Evolutionary conservation across 1,140 invertebrate genomes (phyloP).

Genomic region (Drosophila sp.): DNA sequence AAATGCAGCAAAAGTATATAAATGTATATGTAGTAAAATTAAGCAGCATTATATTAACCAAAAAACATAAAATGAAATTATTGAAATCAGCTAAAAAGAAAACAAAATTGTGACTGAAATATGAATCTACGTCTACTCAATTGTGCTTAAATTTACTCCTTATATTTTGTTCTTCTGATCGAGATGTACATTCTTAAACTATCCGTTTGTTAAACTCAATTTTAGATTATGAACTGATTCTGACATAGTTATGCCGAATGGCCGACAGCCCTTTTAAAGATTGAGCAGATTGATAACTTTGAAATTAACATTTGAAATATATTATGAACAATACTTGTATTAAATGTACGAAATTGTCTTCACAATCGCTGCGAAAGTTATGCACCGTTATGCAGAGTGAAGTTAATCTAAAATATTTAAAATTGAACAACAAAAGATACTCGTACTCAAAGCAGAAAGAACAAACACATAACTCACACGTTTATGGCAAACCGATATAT

Average conservation of each 20-base stretch:
- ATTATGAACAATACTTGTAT: slow-evolving; percentile 64
- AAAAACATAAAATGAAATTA: slow-evolving; percentile 67
- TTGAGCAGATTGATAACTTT: slow-evolving; percentile 44
- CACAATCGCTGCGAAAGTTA: slow-evolving; percentile 33
- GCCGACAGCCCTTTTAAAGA: slow-evolving; percentile 36
- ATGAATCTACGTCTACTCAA: slow-evolving; percentile 51
- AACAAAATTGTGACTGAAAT: slow-evolving; percentile 40
- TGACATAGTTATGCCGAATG: slow-evolving; percentile 28
- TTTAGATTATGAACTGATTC: slow-evolving; percentile 45
- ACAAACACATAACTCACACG: slow-evolving; percentile 66
- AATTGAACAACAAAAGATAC: slow-evolving; percentile 53
- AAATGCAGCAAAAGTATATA: slow-evolving; percentile 75
- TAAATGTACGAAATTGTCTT: slow-evolving; percentile 72
- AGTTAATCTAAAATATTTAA: slow-evolving; percentile 58
- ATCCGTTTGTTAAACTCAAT: slow-evolving; percentile 48
- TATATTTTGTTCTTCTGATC: slow-evolving; percentile 52
- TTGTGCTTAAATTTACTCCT: slow-evolving; percentile 60
- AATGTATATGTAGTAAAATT: slow-evolving; percentile 79
- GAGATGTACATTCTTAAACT: slow-evolving; percentile 56
- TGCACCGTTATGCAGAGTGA: slow-evolving; percentile 30
- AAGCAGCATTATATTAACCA: slow-evolving; percentile 83
- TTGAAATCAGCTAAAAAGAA: slow-evolving; percentile 70
- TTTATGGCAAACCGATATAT: slow-evolving; percentile 79
- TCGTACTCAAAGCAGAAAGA: slow-evolving; percentile 48
- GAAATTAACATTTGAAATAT: slow-evolving; percentile 51